Evolutionary conservation across 2,113 vertebrate species (phyloP), one percentile per base, ranked within the genome.

Genomic region (Colistium nudipinnis): DNA sequence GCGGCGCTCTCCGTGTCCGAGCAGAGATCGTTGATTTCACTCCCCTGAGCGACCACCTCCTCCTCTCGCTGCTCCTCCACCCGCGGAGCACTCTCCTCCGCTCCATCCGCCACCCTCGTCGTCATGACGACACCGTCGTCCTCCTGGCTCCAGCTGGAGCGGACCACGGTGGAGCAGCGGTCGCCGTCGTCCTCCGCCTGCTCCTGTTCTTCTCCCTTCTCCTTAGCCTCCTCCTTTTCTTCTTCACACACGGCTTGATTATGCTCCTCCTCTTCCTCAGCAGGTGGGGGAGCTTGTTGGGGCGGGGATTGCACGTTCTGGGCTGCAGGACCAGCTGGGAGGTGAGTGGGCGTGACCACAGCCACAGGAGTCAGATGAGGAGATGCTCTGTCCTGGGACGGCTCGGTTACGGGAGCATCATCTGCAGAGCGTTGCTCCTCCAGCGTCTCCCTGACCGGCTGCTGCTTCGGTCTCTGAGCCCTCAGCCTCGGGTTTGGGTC

Each of bases 1-100:
- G 89, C 89, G 0, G 82, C 84, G 19, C 91, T 93, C 80, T 91
- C 91, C 0, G 91, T 91, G 74, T 92, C 88, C 0, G 90, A 89
- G 70, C 88, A 92, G 8, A 83, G 77, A 36, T 84, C 75, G 0
- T 71, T 89, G 51, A 79, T 70, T 66, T 82, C 86, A 9, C 80
- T 83, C 68, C 82, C 84, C 61, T 83, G 87, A 64, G 56, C 82
- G 33, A 67, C 68, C n/a, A 70, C 60, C 51, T 86, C 82, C 17
- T 80, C 80, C 20, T 81, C 81, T 20, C 57, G 64, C 19, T 69
- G 60, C 35, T 85, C 87, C 22, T 82, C 80, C 28, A 61, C 31
- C 62, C 38, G 71, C 16, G 78, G 65, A 5, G 25, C 61, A 17
- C 16, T 2, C 5, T 75, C 73, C 17, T 82, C 70, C 36, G 57